phyloP scores from a whole-genome alignment of 2,888 invertebrate species.

The Dynastes grantii region DNA sequence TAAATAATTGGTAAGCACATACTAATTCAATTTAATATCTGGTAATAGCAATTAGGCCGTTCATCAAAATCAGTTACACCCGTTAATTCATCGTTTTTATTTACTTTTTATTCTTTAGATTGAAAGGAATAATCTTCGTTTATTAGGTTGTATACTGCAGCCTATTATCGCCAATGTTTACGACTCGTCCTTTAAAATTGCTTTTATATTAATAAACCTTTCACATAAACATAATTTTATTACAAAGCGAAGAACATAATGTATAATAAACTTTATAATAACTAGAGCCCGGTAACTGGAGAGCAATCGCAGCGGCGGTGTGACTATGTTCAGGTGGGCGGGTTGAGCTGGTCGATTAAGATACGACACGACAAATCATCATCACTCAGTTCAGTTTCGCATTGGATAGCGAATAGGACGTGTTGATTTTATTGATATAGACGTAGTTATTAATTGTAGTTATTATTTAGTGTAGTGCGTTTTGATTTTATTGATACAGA shows the following conservation, averaged over 20 bases:
- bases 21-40: too few species aligned
- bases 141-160: neutral
- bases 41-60: neutral
- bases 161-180: neutral
- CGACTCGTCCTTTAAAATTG: neutral
- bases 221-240: constrained; percentile 9
- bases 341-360: too few species aligned
- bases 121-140: neutral
- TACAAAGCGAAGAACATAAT: neutral
- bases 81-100: neutral
- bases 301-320: too few species aligned
- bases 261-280: neutral
- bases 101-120: neutral
- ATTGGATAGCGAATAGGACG: too few species aligned
- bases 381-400: too few species aligned
- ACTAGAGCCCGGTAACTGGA: neutral
- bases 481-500: too few species aligned
- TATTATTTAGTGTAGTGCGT: too few species aligned
- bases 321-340: too few species aligned
- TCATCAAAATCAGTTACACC: neutral
- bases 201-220: neutral
- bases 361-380: too few species aligned
- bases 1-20: too few species aligned
- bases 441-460: too few species aligned
- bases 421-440: too few species aligned